Evolutionary conservation across 2,797 vertebrate genomes (phyloP).

Genomic region (Anguilla obscura): DNA sequence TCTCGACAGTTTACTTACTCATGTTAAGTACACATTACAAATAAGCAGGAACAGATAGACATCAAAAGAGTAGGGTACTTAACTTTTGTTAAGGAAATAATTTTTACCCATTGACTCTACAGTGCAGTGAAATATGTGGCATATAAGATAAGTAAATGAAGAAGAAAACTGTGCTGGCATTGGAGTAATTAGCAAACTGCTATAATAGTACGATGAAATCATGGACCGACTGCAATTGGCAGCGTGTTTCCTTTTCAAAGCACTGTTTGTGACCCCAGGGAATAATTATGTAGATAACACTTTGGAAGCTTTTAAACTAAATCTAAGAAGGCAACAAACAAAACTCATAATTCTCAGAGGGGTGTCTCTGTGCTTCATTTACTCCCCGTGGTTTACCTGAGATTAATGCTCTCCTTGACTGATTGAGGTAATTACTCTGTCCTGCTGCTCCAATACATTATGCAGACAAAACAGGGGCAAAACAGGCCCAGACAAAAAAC

Average conservation of each 20-base stretch:
- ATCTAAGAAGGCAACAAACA: slow-evolving; percentile 56
- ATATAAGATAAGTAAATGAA: not conserved
- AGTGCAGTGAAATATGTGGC: not conserved
- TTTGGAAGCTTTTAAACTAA: slow-evolving; percentile 47
- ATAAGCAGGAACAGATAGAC: not conserved
- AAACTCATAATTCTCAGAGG: slow-evolving; percentile 64
- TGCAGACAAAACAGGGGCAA: slow-evolving; percentile 58
- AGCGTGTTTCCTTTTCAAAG: not conserved
- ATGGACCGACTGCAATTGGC: slow-evolving; percentile 5
- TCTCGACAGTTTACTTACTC: not conserved
- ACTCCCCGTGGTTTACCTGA: slow-evolving; percentile 64
- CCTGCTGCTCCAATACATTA: slow-evolving; percentile 65
- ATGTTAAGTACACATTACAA: not conserved
- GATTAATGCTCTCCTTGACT: slow-evolving; percentile 69
- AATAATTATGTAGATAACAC: slow-evolving; percentile 30
- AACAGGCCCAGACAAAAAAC: not conserved
- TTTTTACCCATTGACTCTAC: not conserved
- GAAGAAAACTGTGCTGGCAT: not conserved
- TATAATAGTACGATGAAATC: not conserved
- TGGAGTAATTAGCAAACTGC: not conserved
- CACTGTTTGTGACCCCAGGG: not conserved
- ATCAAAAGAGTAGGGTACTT: not conserved
- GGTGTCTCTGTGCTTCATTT: slow-evolving; percentile 68
- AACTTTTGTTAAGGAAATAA: not conserved
- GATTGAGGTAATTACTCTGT: slow-evolving; percentile 66